Base-by-base conservation (phyloP, 2,113 vertebrate genomes). In the Gyps fulvus region DNA sequence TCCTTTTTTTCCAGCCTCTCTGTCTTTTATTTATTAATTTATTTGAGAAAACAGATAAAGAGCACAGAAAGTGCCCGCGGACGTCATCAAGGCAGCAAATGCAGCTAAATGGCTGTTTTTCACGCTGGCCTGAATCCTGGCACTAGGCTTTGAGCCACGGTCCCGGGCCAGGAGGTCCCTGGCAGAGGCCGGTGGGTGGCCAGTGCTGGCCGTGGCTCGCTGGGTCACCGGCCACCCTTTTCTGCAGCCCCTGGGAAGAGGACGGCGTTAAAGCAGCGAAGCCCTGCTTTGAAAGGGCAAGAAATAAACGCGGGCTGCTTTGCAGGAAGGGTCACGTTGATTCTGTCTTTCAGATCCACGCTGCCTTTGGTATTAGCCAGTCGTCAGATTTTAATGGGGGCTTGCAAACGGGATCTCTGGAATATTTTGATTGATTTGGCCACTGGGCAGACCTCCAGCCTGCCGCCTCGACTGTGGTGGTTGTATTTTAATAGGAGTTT, bases 361-460 rank as follows among this genome's bases (percentile, higher is more conserved):
- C 83, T 97, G 96, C 87, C 89, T 96, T 93, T 32, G 66, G 85
- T 84, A 52, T 93, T 91, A 88, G 89, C 83, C 86, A 50, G 73
- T 94, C 96, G 96, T 97, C 88, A 97, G 85, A 90, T 95, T 96
- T 97, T 97, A 98, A 98, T 88, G 96, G 96, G 96, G 3, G 57
- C 96, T 97, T 93, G 96, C 96, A 97, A 98, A 96, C 93, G 78
- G 87, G 86, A 84, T 94, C 95, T 95, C 73, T 79, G 96, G 96
- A 93, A 92, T 96, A 95, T 65, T 96, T 96, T 83, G 96, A 98
- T 98, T 95, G 95, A 96, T 97, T 96, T 96, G 97, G 97, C 95
- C 89, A 92, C 92, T 72, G 95, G 96, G 97, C 95, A 97, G 90
- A 94, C 96, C 87, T 95, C 92, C 22, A 74, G 87, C 84, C 96